phyloP scores from a whole-genome alignment of 2,797 vertebrate species.

The Crax fasciolata region DNA sequence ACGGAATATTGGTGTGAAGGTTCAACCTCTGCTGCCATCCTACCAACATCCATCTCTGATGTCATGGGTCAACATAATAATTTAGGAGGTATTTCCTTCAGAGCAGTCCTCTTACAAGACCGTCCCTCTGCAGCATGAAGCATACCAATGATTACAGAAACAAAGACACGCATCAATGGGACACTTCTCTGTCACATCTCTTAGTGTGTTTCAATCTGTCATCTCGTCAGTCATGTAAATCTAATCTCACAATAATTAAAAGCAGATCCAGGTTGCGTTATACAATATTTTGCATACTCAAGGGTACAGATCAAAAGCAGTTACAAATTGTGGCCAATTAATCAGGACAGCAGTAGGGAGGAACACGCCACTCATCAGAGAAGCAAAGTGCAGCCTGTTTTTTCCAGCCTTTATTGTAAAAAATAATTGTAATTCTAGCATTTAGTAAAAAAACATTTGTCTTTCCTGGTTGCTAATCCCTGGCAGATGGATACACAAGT shows the following conservation, averaged over 20 bases:
- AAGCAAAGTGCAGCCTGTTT: background rate
- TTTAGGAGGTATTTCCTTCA: too few species aligned
- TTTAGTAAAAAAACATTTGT: conserved; percentile 38
- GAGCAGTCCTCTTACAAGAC: background rate
- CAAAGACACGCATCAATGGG: rapidly evolving
- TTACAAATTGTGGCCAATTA: background rate
- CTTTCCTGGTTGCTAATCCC: conserved; percentile 28
- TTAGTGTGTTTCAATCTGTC: background rate
- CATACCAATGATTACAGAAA: background rate
- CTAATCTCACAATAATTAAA: background rate
- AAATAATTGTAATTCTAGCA: conserved; percentile 1
- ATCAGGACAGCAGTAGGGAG: background rate
- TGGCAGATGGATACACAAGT: conserved; percentile 56
- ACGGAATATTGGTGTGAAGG: too few species aligned
- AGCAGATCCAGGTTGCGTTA: background rate
- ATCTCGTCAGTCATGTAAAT: background rate
- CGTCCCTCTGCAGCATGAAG: background rate
- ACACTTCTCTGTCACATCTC: background rate
- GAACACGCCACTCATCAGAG: background rate
- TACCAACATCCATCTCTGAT: too few species aligned
- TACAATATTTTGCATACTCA: background rate
- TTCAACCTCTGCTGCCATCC: too few species aligned
- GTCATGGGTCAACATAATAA: too few species aligned
- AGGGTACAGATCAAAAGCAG: background rate
- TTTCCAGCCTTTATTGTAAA: background rate